Percentiles rank a stretch among this genome's conserved stretches.
These are phyloP conservation scores for Andinoacara biseriatus DNA, from an alignment of 2,113 vertebrate genomes.

Conservation along the genomic window DNA sequence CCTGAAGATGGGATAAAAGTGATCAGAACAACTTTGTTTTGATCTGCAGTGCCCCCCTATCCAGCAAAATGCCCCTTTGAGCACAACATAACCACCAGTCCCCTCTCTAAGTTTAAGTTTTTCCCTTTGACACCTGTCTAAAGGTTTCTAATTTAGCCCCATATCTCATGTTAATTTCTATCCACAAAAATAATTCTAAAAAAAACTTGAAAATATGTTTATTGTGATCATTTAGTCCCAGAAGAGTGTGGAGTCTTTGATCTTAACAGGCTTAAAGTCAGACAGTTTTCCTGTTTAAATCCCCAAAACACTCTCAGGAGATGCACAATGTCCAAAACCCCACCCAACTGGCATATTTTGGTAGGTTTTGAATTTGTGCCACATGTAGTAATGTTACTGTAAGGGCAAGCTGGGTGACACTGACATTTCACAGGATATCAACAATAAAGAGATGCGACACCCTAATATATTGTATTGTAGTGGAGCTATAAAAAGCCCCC, in stretches of 20 bases:
- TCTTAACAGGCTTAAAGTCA: conserved; percentile 34
- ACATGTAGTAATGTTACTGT: neutral
- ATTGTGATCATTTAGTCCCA: conserved; percentile 14
- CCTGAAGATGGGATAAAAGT: neutral
- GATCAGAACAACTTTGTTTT: neutral
- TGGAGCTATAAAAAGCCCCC: neutral
- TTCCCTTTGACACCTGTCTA: neutral
- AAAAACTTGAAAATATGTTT: conserved; percentile 6
- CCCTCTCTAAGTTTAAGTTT: neutral
- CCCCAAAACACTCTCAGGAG: conserved; percentile 1
- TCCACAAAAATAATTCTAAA: conserved; percentile 8
- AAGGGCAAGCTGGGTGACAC: neutral
- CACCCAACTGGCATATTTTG: neutral
- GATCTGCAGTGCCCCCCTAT: neutral
- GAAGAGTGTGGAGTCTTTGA: conserved; percentile 28
- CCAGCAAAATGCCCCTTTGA: neutral
- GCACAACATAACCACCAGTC: neutral
- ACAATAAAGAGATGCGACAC: conserved; percentile 43
- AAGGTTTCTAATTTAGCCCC: neutral
- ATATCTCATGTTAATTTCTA: conserved; percentile 20
- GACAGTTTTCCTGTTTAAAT: conserved; percentile 34
- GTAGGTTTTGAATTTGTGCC: neutral
- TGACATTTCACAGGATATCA: conserved; percentile 16
- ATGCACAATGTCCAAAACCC: neutral
- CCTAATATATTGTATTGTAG: conserved; percentile 7